A percentile compares a stretch with the other conserved stretches of the same genome.
Conservation (phyloP, 2,888 invertebrate species). For the Fragum fragum region DNA sequence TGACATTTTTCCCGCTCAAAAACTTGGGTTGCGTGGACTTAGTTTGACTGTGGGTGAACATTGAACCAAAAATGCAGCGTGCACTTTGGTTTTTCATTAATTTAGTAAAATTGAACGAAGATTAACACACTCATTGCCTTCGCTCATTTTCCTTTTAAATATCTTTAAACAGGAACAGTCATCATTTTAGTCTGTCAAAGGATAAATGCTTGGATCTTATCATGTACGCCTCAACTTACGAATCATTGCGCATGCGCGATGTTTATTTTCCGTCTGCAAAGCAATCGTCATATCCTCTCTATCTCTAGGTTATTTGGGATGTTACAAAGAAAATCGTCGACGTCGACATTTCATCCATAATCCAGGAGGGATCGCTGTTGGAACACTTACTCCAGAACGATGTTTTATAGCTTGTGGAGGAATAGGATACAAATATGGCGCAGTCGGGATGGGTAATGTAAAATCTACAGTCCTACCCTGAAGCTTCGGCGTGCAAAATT, state of each 20-base stretch:
- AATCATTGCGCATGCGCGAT: neutral
- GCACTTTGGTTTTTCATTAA: neutral
- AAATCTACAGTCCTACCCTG: too few relatives aligned
- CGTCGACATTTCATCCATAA: conserved; percentile 69
- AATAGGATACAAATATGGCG: conserved; percentile 70
- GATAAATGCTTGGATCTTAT: neutral
- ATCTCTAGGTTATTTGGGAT: conserved; percentile 73
- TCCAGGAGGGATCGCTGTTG: conserved; percentile 79
- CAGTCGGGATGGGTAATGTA: conserved; percentile 68
- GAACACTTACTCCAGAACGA: conserved; percentile 59
- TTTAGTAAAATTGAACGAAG: neutral
- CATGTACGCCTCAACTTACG: neutral
- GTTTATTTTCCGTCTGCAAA: neutral
- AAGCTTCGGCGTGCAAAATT: too few relatives aligned
- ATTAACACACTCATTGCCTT: neutral
- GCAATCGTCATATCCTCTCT: neutral
- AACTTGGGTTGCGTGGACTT: too few relatives aligned
- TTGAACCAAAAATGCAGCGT: too few relatives aligned
- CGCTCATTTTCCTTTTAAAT: too few relatives aligned
- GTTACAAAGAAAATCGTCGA: conserved; percentile 73
- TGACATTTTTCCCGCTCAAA: too few relatives aligned
- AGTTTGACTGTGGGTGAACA: too few relatives aligned
- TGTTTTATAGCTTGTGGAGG: conserved; percentile 75
- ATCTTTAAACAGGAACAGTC: too few relatives aligned
- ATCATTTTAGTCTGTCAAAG: neutral